A percentile compares a stretch with the other conserved stretches of the same genome.
These are phyloP conservation scores for Drosophila nigricruria DNA, from an alignment of 2,888 invertebrate species.

Conservation along the genomic window DNA sequence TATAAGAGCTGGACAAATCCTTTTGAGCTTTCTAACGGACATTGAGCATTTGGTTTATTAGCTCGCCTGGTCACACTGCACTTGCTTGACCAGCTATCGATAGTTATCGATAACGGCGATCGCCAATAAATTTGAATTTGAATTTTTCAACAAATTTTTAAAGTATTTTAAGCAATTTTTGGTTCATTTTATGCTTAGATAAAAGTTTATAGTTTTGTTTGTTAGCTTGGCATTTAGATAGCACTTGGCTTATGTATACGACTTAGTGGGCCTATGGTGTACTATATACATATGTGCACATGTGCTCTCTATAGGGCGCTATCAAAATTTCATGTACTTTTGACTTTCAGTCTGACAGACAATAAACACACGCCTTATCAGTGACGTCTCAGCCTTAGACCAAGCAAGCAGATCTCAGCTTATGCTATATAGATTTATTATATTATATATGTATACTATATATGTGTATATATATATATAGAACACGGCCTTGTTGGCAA, in stretches of 20 bases:
- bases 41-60: conserved; percentile 2
- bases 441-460: conserved; percentile 4
- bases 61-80: conserved; percentile 24
- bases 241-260: conserved; percentile 25
- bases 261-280: conserved; percentile 13
- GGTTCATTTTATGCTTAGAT: background rate
- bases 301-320: background rate
- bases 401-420: conserved; percentile 15
- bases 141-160: background rate
- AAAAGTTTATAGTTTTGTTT: conserved; percentile 22
- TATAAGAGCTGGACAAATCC: conserved; percentile 4
- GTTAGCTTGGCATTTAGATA: conserved; percentile 1
- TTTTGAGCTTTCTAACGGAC: conserved; percentile 27
- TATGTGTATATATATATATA: conserved; percentile 7
- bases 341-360: conserved; percentile 33
- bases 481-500: conserved; percentile 31
- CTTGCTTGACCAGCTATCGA: conserved; percentile 13
- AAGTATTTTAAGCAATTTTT: background rate
- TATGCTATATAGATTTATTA: conserved; percentile 29
- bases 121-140: conserved; percentile 1
- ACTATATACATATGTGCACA: background rate
- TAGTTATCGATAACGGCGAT: conserved; percentile 46
- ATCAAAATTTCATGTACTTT: conserved; percentile 39
- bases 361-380: conserved; percentile 33
- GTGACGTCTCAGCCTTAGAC: conserved; percentile 37